Conservation (phyloP, 30 jellyfish, hydroid and myxozoan species). For the Turritopsis dohrnii region DNA sequence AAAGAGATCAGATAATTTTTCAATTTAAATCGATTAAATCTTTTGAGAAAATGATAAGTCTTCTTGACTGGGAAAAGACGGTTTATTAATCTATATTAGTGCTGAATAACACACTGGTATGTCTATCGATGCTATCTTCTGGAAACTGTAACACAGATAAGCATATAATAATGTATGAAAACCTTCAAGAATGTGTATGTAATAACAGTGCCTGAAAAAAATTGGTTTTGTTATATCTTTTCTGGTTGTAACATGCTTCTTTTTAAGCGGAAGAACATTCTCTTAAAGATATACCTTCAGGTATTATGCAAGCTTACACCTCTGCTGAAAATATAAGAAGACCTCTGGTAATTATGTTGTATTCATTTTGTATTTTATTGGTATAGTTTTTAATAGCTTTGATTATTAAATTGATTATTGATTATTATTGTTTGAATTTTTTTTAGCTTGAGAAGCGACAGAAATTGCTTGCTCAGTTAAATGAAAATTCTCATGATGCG, state of each 20-base stretch:
- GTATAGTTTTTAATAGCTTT: not conserved
- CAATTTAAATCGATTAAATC: too few relatives aligned
- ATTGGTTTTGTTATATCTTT: too few relatives aligned
- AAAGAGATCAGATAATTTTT: too few relatives aligned
- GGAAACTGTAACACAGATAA: too few relatives aligned
- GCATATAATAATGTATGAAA: too few relatives aligned
- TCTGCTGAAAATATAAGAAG: conserved; percentile 81
- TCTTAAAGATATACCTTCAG: conserved; percentile 55
- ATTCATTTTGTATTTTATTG: not conserved
- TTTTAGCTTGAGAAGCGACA: conserved; percentile 81
- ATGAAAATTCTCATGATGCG: conserved; percentile 48
- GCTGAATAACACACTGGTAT: too few relatives aligned
- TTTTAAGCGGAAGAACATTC: conserved; percentile 34
- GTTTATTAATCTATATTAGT: too few relatives aligned
- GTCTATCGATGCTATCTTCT: too few relatives aligned
- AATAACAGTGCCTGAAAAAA: too few relatives aligned
- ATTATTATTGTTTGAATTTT: not conserved
- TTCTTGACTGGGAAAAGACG: too few relatives aligned
- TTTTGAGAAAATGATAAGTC: too few relatives aligned
- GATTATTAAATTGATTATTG: not conserved
- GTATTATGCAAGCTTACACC: conserved; percentile 67
- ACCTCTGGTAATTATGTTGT: conserved; percentile 51
- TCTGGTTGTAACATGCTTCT: not conserved
- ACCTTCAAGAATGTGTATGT: too few relatives aligned
- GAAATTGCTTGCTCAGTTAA: conserved; percentile 49